These are phyloP conservation scores for Myotis davidii DNA, from an alignment of 2,113 vertebrate species.

Conservation along the genomic window DNA sequence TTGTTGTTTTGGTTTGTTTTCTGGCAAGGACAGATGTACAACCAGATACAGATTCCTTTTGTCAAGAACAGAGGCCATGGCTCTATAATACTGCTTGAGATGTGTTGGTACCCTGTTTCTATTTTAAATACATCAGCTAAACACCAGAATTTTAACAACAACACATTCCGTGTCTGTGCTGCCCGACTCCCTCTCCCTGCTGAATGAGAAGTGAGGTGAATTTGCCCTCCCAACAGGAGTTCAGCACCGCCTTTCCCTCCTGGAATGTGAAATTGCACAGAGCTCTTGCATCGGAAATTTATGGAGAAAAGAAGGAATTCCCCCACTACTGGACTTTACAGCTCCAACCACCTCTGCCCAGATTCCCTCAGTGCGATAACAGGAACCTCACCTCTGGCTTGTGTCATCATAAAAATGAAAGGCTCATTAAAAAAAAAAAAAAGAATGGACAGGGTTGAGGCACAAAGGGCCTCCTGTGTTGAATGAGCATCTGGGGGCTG, in stretches of 20 bases:
- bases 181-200: background rate
- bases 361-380: background rate
- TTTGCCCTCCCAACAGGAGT: background rate
- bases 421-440: background rate
- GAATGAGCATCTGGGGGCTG: background rate
- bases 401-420: constrained; percentile 54
- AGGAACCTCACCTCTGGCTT: constrained; percentile 41
- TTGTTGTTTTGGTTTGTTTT: background rate
- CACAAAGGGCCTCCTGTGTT: background rate
- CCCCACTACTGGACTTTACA: background rate
- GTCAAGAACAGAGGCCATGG: background rate
- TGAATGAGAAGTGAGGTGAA: background rate
- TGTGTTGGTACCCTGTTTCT: background rate
- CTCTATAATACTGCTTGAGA: background rate
- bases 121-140: background rate
- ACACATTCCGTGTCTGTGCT: background rate
- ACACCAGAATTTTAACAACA: background rate
- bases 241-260: background rate
- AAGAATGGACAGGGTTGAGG: background rate
- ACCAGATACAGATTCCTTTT: background rate
- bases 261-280: constrained; percentile 25
- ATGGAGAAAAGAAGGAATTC: constrained; percentile 17
- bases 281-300: background rate
- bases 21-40: background rate
- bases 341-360: background rate